Evolutionary conservation across 2,797 vertebrate species (phyloP), one percentile per base, ranked within the genome.

Genomic region (Lycodopsis pacificus): DNA sequence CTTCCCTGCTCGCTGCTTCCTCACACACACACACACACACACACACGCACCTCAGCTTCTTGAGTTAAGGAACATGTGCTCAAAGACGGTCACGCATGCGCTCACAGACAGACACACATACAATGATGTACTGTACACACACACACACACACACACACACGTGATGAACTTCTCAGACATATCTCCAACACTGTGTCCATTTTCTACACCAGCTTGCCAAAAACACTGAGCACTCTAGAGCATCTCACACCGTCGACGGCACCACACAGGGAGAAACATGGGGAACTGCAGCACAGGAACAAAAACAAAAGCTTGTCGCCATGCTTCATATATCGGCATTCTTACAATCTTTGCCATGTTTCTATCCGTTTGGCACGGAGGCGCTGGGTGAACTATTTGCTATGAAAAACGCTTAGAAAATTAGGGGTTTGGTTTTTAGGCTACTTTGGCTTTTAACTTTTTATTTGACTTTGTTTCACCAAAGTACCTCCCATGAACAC

Each of bases 161-260:
- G 57, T n/a, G 77, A 87, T 79, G 87, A 91, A 89, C 91, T 89
- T 94, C 96, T 97, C 96, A 95, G 94, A 96, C 93, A 91, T 96
- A 94, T 97, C 96, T 96, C 95, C 95, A 96, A 96, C 97, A 98
- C 97, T 99, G 98, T 99, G 98, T 98, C 94, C 95, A 91, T 94
- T 93, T 92, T 94, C 89, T 92, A 91, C 93, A 95, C 94, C 95
- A 95, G 94, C 92, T 95, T 95, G 93, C 93, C 95, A 95, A 95
- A 95, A 93, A 92, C 83, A 93, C 91, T 92, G 90, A 94, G 90
- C 91, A 91, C 88, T 82, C 85, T 76, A 82, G 71, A 83, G 82
- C 86, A 88, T 85, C 77, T 86, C 80, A 80, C 81, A 85, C 76
- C 84, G 66, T 83, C 51, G 7, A 80, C 76, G 17, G 79, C 86